Base-by-base conservation (phyloP, 2,797 vertebrate genomes). In the Lagocephalus sceleratus region DNA sequence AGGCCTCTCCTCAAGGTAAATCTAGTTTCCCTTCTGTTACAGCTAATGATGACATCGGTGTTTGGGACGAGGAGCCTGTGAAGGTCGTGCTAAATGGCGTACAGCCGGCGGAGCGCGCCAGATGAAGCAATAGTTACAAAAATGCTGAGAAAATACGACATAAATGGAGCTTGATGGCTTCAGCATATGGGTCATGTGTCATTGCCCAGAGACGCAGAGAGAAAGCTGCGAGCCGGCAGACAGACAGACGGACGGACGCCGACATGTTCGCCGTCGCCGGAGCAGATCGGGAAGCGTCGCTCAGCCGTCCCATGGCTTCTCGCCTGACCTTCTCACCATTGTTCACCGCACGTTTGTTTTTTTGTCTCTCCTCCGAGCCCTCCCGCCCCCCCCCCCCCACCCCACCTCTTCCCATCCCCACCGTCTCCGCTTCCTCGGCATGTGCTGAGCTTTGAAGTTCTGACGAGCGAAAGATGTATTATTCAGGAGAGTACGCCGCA, bases 391-490 rank as follows among this genome's bases (percentile, higher is more conserved):
- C 6, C 21, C 4, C 67, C 54, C 67, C 20, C 19, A 20, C 10
- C 54, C 58, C 59, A 17, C 17, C n/a, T 68, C 57, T 68, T 17
- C 22, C 51, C n/a, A 45, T 55, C 65, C 54, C 64, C 66, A 58
- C 61, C 32, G 73, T 72, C 56, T 58, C 66, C 57, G 62, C 47
- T 81, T 57, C 75, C 79, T 84, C 86, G 83, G 83, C 54, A 0
- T 59, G 85, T 70, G 73, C 57, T 76, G 74, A 82, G 75, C 75
- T 88, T 90, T 88, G 88, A 79, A 85, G 78, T 89, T 88, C 81
- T 19, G 61, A 82, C 75, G 73, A 46, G 60, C 85, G 79, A 85
- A 88, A 91, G 89, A 91, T 92, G 89, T 91, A 91, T 92, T 89
- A 92, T 92, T 90, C 87, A 92, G 79, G 42, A 83, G 78, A 71